These are phyloP conservation scores for Leuciscus idus DNA, from an alignment of 2,113 vertebrate genomes.

Conservation along the genomic window DNA sequence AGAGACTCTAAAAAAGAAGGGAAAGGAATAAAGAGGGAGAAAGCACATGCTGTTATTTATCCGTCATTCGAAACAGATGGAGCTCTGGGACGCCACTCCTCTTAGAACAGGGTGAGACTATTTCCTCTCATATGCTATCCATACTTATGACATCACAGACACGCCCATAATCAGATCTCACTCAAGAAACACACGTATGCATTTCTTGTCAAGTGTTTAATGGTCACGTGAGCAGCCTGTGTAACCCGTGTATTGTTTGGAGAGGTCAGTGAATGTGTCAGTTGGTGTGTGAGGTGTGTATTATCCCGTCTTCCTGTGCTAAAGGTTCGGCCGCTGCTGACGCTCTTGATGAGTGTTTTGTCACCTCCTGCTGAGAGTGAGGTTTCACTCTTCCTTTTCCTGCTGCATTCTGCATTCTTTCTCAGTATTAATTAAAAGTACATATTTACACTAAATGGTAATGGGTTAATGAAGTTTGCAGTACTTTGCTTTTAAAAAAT, in stretches of 20 bases:
- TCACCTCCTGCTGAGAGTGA: conserved; percentile 8
- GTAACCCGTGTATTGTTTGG: background rate
- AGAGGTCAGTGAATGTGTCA: background rate
- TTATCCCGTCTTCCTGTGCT: conserved; percentile 34
- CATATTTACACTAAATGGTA: background rate
- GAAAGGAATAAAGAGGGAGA: conserved; percentile 1
- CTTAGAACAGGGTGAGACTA: background rate
- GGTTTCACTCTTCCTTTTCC: conserved; percentile 5
- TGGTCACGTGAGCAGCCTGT: background rate
- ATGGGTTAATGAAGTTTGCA: background rate
- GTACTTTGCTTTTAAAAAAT: background rate
- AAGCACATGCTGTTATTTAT: conserved; percentile 30
- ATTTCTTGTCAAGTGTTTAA: background rate
- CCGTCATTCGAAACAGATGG: conserved; percentile 44
- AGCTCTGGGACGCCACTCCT: conserved; percentile 23
- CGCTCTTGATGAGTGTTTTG: background rate
- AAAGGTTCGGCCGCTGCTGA: conserved; percentile 1
- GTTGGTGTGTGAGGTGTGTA: background rate
- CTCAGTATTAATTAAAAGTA: background rate
- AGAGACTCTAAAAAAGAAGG: background rate
- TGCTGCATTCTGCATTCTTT: background rate
- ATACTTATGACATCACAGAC: conserved; percentile 9
- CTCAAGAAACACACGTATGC: background rate
- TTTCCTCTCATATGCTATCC: background rate
- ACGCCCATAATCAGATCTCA: background rate